Evolutionary conservation across 2,888 invertebrate species (phyloP), one percentile per base, ranked within the genome.

Genomic region (Drosophila austrosaltans): DNA sequence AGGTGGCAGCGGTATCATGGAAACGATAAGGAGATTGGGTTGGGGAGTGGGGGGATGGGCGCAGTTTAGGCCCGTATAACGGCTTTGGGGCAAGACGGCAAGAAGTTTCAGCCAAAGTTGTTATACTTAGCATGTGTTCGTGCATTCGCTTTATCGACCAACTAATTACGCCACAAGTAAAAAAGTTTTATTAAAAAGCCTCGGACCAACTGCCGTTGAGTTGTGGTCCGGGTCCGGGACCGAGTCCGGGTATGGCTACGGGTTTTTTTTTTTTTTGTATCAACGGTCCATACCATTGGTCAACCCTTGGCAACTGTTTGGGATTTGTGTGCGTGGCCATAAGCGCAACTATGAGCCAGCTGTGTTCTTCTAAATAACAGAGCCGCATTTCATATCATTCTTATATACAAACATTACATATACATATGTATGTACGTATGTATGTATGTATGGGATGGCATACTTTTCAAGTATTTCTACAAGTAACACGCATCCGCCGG

Each of bases 131-230:
- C 64, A 64, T 64, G 64, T 64, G 64, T 57, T 64, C 64, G 64
- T 64, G 64, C 64, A 64, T 64, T 64, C 64, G 57, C 57, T 64
- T 64, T 64, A 64, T 64, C 64, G 64, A 64, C 64, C 64, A 64
- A 64, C 64, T 64, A 64, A 64, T 64, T 64, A 64, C 64, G 64
- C 64, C 64, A 58, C 56, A 64, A 64, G 64, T 64, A 64, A 64
- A 64, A 64, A 64, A 64, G 64, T 64, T 64, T 64, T 64, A 64
- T 64, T 64, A 64, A 64, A 64, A 64, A 64, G 64, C 64, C 64
- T 64, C 57, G 64, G 53, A 30, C 64, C 57, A 64, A 63, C 63
- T 63, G 54, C 53, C 53, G 61, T 63, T 42, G 60, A 54, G 42
- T 48, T 53, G 48, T 22, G 20, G 36, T 39, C 36, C 32, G 20